Conservation (phyloP, 2,797 vertebrate genomes). For the Rallus crepitans region DNA sequence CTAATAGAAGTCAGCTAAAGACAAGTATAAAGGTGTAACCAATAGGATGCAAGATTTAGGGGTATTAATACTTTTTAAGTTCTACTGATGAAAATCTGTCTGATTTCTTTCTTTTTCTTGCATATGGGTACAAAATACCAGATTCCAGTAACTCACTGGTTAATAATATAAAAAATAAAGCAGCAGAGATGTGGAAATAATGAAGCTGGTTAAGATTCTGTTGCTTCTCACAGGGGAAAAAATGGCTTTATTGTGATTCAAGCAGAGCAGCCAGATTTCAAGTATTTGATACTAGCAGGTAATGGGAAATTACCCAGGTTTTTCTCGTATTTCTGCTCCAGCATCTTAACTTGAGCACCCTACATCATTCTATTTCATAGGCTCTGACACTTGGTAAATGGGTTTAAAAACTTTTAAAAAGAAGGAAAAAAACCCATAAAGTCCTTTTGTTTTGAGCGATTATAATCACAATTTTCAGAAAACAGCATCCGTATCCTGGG, state of each 20-base stretch:
- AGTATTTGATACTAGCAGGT: conserved; percentile 59
- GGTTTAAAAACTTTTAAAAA: conserved; percentile 56
- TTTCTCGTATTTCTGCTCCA: conserved; percentile 55
- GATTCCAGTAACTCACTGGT: not conserved
- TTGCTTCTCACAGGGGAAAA: conserved; percentile 41
- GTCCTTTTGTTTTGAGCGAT: conserved; percentile 24
- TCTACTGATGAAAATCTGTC: not conserved
- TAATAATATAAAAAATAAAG: conserved; percentile 41
- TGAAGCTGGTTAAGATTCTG: conserved; percentile 48
- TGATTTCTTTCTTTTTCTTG: not conserved
- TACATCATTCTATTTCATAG: conserved; percentile 60
- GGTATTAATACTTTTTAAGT: not conserved
- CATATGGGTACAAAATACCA: not conserved
- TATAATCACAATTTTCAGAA: conserved; percentile 56
- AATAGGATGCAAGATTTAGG: not conserved
- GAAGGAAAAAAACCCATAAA: not conserved
- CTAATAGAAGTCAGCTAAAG: not conserved
- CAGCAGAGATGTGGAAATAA: conserved; percentile 7
- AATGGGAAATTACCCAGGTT: conserved; percentile 64
- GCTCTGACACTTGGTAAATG: conserved; percentile 51
- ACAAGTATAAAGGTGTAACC: not conserved
- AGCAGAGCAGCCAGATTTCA: conserved; percentile 55
- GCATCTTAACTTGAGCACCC: conserved; percentile 51
- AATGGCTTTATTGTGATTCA: conserved; percentile 63
- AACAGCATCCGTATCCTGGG: not conserved